Evolutionary conservation across 2,797 vertebrate genomes (phyloP).

Genomic region (Pseudomugil gertrudae): DNA sequence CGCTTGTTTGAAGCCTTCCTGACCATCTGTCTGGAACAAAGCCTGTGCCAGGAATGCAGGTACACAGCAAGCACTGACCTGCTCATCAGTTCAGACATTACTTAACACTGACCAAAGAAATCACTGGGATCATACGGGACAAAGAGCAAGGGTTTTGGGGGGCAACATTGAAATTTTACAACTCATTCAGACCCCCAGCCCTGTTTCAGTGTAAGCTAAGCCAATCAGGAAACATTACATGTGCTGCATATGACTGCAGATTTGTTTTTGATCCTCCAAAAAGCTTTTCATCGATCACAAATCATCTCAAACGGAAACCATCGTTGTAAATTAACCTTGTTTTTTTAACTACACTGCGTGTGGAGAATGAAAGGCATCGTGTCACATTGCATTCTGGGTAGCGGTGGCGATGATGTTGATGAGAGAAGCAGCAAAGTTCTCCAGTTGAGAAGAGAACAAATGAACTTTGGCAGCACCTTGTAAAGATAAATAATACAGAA

Average conservation of each 20-base stretch:
- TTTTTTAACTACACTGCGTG: too few species aligned
- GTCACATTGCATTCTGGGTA: neutral
- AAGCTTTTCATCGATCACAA: neutral
- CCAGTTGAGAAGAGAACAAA: neutral
- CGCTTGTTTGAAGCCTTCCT: slow-evolving; percentile 54
- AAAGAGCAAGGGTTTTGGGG: neutral
- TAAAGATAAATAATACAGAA: too few species aligned
- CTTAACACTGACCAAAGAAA: slow-evolving; percentile 24
- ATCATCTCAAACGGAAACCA: too few species aligned
- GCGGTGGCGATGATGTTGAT: too few species aligned
- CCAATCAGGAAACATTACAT: slow-evolving; percentile 34
- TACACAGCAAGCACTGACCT: slow-evolving; percentile 20
- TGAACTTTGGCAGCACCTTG: too few species aligned
- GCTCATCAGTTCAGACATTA: slow-evolving; percentile 23
- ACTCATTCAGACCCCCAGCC: neutral
- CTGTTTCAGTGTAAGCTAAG: slow-evolving; percentile 20
- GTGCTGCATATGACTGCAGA: neutral
- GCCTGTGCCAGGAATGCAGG: slow-evolving; percentile 62
- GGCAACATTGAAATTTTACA: neutral
- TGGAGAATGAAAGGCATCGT: neutral
- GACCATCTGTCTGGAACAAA: slow-evolving; percentile 76
- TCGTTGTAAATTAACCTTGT: too few species aligned
- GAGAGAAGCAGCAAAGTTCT: neutral
- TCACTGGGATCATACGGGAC: slow-evolving; percentile 7
- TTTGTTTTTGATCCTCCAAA: neutral